Evolutionary conservation across 2,888 invertebrate species (phyloP).

Genomic region (Drosophila nr. perissopoda): DNA sequence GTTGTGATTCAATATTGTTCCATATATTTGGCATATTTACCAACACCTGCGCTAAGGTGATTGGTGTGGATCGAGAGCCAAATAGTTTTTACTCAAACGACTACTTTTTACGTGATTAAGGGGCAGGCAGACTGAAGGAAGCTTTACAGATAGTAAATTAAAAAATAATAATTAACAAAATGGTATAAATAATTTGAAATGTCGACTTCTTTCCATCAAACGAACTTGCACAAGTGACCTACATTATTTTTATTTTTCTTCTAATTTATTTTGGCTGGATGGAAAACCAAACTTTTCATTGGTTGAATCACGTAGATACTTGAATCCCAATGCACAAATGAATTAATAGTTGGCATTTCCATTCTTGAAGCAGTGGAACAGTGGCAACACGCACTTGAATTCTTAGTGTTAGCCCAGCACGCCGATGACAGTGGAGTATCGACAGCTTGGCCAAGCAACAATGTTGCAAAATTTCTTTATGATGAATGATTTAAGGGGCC

Average conservation of each 20-base stretch:
- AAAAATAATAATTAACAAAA: background rate
- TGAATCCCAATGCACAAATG: constrained; percentile 65
- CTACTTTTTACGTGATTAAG: background rate
- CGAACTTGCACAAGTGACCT: background rate
- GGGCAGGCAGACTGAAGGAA: fast-evolving
- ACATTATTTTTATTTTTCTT: background rate
- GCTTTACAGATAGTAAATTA: background rate
- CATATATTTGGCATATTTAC: background rate
- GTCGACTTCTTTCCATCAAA: background rate
- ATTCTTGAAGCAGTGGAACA: constrained; percentile 48
- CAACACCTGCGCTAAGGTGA: background rate
- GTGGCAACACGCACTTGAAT: constrained; percentile 2
- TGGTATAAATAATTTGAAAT: background rate
- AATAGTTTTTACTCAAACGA: background rate
- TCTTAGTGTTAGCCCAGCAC: background rate
- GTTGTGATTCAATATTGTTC: background rate
- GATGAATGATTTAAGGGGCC: constrained; percentile 32
- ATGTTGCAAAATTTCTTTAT: constrained; percentile 69
- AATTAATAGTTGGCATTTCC: constrained; percentile 65
- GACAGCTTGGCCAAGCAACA: constrained; percentile 41
- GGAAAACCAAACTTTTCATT: constrained; percentile 17
- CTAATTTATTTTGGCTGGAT: background rate
- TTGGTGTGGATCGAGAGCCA: background rate
- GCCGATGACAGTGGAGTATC: constrained; percentile 18
- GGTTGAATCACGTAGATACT: constrained; percentile 47